Base-by-base conservation (phyloP, 2,113 vertebrate species). In the Mesembrinibis cayennensis region DNA sequence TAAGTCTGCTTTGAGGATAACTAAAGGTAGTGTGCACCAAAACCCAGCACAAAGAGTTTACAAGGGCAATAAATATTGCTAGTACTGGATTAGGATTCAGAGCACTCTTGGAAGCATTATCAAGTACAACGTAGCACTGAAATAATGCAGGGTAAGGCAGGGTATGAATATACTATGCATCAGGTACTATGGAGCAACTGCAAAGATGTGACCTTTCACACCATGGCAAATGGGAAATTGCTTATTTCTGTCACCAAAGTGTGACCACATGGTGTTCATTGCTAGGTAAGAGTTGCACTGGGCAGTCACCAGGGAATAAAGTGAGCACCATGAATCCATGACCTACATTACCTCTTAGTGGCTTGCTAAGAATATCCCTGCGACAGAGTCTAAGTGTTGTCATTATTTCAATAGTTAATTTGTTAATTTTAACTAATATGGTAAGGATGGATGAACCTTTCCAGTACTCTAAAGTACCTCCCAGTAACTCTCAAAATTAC, bases 201-300 rank as follows among this genome's bases (percentile, higher is more conserved):
- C 2, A 4, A 55, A 59, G 20, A 32, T 15, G 22, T 16, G 34
- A 85, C 23, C 8, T 74, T 67, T 63, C 61, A 63, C 38, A 74
- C 14, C 42, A 45, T 0, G 6, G 42, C 63, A 79, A 84, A 44
- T 5, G 20, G 78, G 49, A 82, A 66, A 82, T 10, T 10, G 17
- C 38, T 38, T 30, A 16, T 50, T 77, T 40, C 50, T 58, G 81
- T 18, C 58, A 62, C 45, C 17, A 4, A 52, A 13, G 27, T 2
- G 30, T 2, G 3, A 30, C 9, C 52, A 29, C 1, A 1, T 0
- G 13, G 17, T 14, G 40, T 4, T 47, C 11, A 16, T 0, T 52
- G 30, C 30, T 34, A 34, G 42, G 18, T 9, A 72, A 19, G 44
- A 76, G 49, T 7, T 27, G 49, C n/a, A 62, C 78, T 38, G 88